phyloP scores from a whole-genome alignment of 2,888 invertebrate genomes.

The Macropis europaea region DNA sequence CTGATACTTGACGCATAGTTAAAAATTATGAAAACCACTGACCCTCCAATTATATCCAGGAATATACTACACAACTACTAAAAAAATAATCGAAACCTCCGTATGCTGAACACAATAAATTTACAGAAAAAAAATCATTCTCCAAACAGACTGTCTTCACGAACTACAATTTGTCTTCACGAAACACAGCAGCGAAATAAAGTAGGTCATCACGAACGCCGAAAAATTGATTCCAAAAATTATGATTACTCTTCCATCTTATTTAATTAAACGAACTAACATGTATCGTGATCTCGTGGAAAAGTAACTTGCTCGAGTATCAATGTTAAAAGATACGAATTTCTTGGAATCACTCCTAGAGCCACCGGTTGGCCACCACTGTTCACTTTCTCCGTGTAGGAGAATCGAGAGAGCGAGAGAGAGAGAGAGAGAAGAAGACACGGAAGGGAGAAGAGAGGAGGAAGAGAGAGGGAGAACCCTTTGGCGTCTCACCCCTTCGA shows the following conservation, averaged over 20 bases:
- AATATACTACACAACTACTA: too few species aligned
- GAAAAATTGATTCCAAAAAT: neutral
- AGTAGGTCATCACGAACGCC: slow-evolving; percentile 29
- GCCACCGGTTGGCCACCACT: slow-evolving; percentile 73
- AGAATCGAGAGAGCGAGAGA: slow-evolving; percentile 57
- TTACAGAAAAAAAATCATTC: slow-evolving; percentile 10
- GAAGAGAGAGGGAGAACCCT: slow-evolving; percentile 71
- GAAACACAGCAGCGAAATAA: slow-evolving; percentile 25
- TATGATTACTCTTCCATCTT: too few species aligned
- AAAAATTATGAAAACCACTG: too few species aligned
- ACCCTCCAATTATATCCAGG: too few species aligned
- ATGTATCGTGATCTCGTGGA: neutral
- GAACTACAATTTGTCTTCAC: neutral
- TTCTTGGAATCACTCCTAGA: neutral
- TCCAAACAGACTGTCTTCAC: neutral
- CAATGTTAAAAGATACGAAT: slow-evolving; percentile 9
- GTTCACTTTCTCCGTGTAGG: slow-evolving; percentile 75
- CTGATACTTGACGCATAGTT: too few species aligned
- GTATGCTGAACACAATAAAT: neutral
- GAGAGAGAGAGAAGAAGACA: slow-evolving; percentile 58
- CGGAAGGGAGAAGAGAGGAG: slow-evolving; percentile 3
- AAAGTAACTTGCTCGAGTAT: too few species aligned
- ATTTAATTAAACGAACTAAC: neutral
- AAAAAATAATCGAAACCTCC: neutral
- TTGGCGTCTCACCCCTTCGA: slow-evolving; percentile 76